These are phyloP conservation scores for Merluccius polli DNA, from an alignment of 2,797 vertebrate genomes.

Conservation along the genomic window DNA sequence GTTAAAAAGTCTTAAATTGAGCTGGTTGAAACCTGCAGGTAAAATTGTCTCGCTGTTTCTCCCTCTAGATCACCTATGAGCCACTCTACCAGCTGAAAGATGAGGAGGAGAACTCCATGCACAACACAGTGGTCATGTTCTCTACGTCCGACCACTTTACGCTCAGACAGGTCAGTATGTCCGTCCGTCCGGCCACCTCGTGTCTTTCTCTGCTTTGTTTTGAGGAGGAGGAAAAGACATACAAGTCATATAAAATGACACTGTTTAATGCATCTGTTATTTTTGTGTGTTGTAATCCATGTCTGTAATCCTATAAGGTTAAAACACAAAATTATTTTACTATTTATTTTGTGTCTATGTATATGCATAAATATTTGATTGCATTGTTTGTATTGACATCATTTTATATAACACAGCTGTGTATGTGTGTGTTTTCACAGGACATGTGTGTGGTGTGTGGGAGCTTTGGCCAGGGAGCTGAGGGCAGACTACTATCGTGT, in stretches of 20 bases:
- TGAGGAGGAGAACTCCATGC: constrained; percentile 96
- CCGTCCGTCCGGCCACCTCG: not conserved
- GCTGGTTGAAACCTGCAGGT: too few relatives aligned
- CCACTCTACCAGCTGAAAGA: constrained; percentile 84
- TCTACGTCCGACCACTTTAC: constrained; percentile 94
- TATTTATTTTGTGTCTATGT: too few relatives aligned
- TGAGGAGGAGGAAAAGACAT: not conserved
- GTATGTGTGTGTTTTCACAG: constrained; percentile 56
- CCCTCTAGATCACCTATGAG: constrained; percentile 50
- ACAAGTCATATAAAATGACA: not conserved
- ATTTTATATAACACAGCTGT: not conserved
- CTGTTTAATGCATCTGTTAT: not conserved
- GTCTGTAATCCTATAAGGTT: too few relatives aligned
- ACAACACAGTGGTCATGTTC: constrained; percentile 96
- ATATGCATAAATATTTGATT: too few relatives aligned
- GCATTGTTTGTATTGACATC: not conserved
- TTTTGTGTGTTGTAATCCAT: not conserved
- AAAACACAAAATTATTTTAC: too few relatives aligned
- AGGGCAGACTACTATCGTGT: constrained; percentile 89
- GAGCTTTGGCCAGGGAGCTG: constrained; percentile 91
- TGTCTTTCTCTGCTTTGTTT: not conserved
- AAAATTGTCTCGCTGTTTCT: not conserved
- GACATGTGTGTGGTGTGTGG: constrained; percentile 98
- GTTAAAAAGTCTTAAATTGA: too few relatives aligned
- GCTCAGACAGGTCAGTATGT: constrained; percentile 82